phyloP scores from a whole-genome alignment of 2,888 invertebrate genomes.

The Pegoplata infirma region DNA sequence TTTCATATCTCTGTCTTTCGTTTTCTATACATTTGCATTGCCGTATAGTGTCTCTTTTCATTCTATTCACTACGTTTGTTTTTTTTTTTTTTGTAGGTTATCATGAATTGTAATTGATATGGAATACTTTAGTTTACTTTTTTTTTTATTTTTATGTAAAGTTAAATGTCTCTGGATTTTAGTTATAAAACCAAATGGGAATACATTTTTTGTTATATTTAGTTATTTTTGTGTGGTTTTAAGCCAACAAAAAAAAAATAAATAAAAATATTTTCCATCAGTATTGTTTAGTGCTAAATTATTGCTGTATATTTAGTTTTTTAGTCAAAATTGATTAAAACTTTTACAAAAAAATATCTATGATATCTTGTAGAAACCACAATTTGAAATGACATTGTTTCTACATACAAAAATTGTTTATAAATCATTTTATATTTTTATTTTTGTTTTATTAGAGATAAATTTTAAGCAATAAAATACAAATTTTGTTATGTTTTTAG shows the following conservation, averaged over 20 bases:
- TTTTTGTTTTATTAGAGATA: background rate
- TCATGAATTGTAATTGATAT: conserved; percentile 65
- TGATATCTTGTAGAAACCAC: conserved; percentile 28
- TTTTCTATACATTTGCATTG: background rate
- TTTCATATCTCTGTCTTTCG: conserved; percentile 5
- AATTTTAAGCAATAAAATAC: background rate
- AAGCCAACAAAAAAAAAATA: background rate
- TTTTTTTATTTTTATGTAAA: conserved; percentile 18
- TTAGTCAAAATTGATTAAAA: conserved; percentile 10
- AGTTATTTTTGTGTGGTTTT: conserved; percentile 12
- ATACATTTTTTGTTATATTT: conserved; percentile 11
- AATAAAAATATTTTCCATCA: background rate
- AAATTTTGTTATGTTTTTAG: background rate
- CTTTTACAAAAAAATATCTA: background rate
- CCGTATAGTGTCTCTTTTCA: background rate
- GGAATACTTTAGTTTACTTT: conserved; percentile 53
- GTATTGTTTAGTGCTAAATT: background rate
- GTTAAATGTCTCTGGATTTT: conserved; percentile 19
- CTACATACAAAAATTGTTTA: background rate
- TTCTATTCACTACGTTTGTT: background rate
- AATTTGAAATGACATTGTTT: conserved; percentile 40
- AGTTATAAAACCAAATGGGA: conserved; percentile 3
- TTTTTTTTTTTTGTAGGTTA: conserved; percentile 25
- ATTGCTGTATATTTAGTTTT: background rate
- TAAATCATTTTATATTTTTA: background rate